phyloP scores from a whole-genome alignment of 2,113 vertebrate genomes.

The Paramormyrops kingsleyae region DNA sequence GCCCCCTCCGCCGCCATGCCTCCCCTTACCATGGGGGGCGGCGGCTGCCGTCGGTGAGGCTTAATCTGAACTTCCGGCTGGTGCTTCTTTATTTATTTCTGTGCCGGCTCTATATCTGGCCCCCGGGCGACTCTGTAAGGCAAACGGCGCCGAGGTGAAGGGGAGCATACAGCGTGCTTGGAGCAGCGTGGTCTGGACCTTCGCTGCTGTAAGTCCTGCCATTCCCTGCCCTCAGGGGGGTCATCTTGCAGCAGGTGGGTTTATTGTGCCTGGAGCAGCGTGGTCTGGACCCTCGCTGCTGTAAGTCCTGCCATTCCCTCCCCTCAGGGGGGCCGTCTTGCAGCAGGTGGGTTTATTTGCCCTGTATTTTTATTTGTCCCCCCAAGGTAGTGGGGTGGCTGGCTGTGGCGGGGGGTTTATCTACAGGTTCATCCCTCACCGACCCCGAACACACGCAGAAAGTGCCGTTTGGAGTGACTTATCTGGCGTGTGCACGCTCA shows the following conservation, averaged over 20 bases:
- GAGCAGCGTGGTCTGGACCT: neutral
- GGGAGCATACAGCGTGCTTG: neutral
- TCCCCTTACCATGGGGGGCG: constrained; percentile 33
- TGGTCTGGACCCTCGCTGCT: neutral
- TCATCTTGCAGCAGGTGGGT: neutral
- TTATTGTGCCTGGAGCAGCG: neutral
- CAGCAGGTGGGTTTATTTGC: neutral
- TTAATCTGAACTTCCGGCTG: constrained; percentile 53
- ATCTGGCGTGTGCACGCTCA: neutral
- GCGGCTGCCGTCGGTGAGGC: constrained; percentile 38
- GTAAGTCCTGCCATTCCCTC: constrained; percentile 10
- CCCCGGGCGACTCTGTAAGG: constrained; percentile 4
- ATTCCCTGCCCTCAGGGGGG: neutral
- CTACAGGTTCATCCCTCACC: neutral
- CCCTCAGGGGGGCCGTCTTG: neutral
- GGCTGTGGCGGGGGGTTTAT: neutral
- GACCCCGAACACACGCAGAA: neutral
- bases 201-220: constrained; percentile 11
- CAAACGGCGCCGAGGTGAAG: neutral
- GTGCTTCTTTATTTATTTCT: neutral
- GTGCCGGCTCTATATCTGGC: constrained; percentile 13
- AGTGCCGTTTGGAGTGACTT: neutral
- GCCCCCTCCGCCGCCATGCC: constrained; percentile 35
- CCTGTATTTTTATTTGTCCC: neutral
- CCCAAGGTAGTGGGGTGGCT: neutral